Conservation (phyloP, 2,113 vertebrate species). For the Tupaia tana region DNA sequence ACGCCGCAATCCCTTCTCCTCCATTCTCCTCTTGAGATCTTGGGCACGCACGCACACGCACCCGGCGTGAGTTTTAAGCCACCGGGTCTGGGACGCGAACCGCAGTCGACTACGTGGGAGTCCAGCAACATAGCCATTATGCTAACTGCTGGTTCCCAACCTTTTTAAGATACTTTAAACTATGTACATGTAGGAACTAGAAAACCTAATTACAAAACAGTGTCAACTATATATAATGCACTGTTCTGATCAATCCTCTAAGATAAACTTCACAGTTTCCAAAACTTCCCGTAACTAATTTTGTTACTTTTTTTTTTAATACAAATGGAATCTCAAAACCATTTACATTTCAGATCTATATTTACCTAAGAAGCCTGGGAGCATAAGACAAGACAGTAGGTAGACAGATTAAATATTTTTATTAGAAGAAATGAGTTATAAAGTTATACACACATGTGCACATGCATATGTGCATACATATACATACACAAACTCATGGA, state of each 20-base stretch:
- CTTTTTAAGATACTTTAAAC: not conserved
- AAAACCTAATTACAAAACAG: not conserved
- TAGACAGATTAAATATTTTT: not conserved
- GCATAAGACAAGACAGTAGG: not conserved
- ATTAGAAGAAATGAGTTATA: not conserved
- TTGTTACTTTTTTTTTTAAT: not conserved
- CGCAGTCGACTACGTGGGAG: too few relatives aligned
- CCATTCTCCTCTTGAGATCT: too few relatives aligned
- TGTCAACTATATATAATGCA: not conserved
- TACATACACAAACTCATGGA: not conserved
- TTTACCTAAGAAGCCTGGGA: not conserved
- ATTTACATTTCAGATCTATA: not conserved
- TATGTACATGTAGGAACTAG: not conserved
- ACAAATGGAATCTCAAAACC: not conserved
- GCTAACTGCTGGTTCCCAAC: too few relatives aligned
- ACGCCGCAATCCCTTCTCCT: too few relatives aligned
- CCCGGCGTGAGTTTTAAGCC: too few relatives aligned
- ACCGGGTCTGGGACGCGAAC: too few relatives aligned
- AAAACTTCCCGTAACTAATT: not conserved
- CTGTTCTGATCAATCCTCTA: not conserved
- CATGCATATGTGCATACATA: not conserved
- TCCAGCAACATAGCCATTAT: too few relatives aligned
- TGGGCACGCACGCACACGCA: too few relatives aligned
- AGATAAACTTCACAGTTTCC: not conserved
- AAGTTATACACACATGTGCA: not conserved